Evolutionary conservation across 2,797 vertebrate genomes (phyloP).

Genomic region (Anguilla anguilla): DNA sequence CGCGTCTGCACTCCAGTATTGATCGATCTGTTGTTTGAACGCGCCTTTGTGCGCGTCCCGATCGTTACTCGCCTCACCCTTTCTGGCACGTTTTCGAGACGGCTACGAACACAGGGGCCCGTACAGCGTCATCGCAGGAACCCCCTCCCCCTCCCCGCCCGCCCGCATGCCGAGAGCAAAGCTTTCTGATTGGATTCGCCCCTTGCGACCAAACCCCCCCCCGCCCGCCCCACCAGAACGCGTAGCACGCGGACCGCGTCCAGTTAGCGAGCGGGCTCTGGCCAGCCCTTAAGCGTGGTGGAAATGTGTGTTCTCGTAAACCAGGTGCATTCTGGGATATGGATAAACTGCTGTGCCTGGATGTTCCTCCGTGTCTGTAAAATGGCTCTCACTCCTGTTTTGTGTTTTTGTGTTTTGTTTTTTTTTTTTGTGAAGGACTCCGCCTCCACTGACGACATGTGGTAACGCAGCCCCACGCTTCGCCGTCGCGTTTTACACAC

Average conservation of each 20-base stretch:
- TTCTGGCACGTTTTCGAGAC: neutral
- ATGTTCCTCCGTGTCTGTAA: constrained; percentile 57
- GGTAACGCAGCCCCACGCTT: constrained; percentile 84
- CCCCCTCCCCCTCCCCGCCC: neutral
- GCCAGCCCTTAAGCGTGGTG: neutral
- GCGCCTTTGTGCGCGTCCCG: neutral
- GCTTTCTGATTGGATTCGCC: neutral
- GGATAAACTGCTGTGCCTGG: constrained; percentile 53
- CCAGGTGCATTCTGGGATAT: constrained; percentile 37
- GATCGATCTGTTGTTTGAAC: neutral
- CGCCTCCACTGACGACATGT: constrained; percentile 97
- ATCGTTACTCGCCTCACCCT: neutral
- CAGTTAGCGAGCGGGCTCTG: neutral
- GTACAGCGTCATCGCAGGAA: neutral
- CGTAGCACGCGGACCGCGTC: too few species aligned
- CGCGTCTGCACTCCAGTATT: neutral
- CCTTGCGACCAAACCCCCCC: too few species aligned
- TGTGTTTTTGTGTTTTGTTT: constrained; percentile 36
- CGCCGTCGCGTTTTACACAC: constrained; percentile 81
- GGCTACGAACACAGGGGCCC: too few species aligned
- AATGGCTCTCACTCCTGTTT: constrained; percentile 82
- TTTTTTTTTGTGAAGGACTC: constrained; percentile 87
- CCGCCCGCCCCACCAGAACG: too few species aligned
- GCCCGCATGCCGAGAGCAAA: neutral
- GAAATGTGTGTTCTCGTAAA: neutral